Base-by-base conservation (phyloP, 2,113 vertebrate species). In the Fulica atra region DNA sequence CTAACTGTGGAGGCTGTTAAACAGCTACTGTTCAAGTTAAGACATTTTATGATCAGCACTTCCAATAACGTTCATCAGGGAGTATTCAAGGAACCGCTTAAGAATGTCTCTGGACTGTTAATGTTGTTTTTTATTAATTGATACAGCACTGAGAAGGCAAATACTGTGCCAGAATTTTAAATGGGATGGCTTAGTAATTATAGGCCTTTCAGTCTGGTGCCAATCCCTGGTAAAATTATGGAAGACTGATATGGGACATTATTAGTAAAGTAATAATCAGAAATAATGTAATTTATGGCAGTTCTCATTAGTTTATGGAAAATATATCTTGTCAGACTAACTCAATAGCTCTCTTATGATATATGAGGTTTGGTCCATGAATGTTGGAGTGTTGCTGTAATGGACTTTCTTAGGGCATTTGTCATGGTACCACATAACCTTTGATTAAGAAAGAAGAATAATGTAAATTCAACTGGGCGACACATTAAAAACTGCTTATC, bases 91-190 rank as follows among this genome's bases (percentile, higher is more conserved):
- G 88, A 96, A 92, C 80, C 0, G 5, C 66, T 91, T 87, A 89
- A 89, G 66, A 54, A 85, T 81, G 86, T 96, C 81, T 87, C 73
- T 82, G 66, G 59, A 87, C 73, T 89, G 70, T 92, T 94, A 93
- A 96, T 94, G 73, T 76, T 95, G 92, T 9, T 79, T 93, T 91
- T 96, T 96, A 96, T 95, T 95, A 95, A 96, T 95, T 91, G 88
- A 42, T 93, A 81, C 36, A 89, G 83, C 84, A 61, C 70, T 84
- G 65, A 80, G 72, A 92, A 89, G 35, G 83, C 70, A 92, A 92
- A 92, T 81, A 69, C 50, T 25, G 28, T 93, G 96, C 96, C 96
- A 96, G 92, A 91, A 91, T 96, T 95, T 93, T 94, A 96, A 96
- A 86, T 94, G 86, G 90, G 38, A 92, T 81, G 69, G 31, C 57